A percentile compares a stretch with the other conserved stretches of the same genome.
Evolutionary conservation across 2,797 vertebrate species (phyloP).

Genomic region (Nannoperca australis): DNA sequence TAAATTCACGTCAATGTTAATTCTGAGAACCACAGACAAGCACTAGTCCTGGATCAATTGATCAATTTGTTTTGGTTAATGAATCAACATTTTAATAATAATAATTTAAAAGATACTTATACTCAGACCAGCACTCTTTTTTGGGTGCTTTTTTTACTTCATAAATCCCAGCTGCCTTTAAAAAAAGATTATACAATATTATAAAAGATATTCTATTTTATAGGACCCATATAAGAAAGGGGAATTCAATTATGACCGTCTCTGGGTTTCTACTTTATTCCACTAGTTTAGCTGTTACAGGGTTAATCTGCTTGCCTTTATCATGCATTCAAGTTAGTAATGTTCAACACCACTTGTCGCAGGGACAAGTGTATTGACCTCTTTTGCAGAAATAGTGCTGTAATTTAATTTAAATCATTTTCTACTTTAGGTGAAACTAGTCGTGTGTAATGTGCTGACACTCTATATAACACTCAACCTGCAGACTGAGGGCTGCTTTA

Average conservation of each 20-base stretch:
- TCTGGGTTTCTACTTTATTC: slow-evolving; percentile 18
- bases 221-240: slow-evolving; percentile 11
- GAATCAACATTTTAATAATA: too few species aligned
- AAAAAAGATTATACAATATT: slow-evolving; percentile 12
- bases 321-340: slow-evolving; percentile 19
- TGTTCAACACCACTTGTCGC: not conserved
- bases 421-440: not conserved
- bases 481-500: slow-evolving; percentile 3
- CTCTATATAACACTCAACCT: not conserved
- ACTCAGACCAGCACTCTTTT: slow-evolving; percentile 8
- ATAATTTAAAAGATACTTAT: slow-evolving; percentile 35
- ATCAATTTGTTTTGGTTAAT: not conserved
- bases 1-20: not conserved
- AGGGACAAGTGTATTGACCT: not conserved
- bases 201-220: slow-evolving; percentile 15
- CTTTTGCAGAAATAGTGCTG: slow-evolving; percentile 1
- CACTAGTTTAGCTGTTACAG: not conserved
- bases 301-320: not conserved
- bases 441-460: not conserved
- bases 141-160: not conserved
- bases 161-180: slow-evolving; percentile 7
- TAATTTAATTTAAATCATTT: slow-evolving; percentile 4
- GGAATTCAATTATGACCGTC: slow-evolving; percentile 6
- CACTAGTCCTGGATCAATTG: too few species aligned
- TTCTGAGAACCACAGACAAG: not conserved